Conservation (phyloP, 1,140 invertebrate genomes). For the Bombus balteatus region DNA sequence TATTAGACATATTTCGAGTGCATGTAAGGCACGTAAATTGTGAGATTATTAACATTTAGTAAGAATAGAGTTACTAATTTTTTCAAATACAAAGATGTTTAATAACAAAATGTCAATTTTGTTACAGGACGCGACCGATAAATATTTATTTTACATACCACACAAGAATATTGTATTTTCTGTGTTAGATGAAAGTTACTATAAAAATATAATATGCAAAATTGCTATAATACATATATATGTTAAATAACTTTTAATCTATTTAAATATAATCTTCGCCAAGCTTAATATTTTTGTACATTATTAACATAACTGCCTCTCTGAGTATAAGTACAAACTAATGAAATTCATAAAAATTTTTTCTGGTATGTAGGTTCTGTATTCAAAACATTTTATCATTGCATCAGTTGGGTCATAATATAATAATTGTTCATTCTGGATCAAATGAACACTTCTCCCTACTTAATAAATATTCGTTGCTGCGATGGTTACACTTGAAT, state of each 20-base stretch:
- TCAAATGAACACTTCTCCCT: neutral
- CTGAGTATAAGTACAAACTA: conserved; percentile 14
- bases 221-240: conserved; percentile 46
- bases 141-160: conserved; percentile 38
- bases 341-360: conserved; percentile 13
- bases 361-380: conserved; percentile 15
- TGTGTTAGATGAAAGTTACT: conserved; percentile 37
- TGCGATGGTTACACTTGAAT: neutral
- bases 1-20: neutral
- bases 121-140: neutral
- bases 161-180: conserved; percentile 28
- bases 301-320: conserved; percentile 48
- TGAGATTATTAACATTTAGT: neutral
- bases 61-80: neutral
- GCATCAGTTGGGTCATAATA: neutral
- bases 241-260: conserved; percentile 18
- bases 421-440: neutral
- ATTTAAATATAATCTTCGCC: conserved; percentile 26
- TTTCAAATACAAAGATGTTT: conserved; percentile 31
- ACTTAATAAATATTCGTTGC: conserved; percentile 18
- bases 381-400: conserved; percentile 34
- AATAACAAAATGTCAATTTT: conserved; percentile 32
- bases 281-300: conserved; percentile 49
- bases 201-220: conserved; percentile 70
- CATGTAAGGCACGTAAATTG: conserved; percentile 9